Conservation (phyloP, 1,140 invertebrate species). For the Zelostemma sp. region DNA sequence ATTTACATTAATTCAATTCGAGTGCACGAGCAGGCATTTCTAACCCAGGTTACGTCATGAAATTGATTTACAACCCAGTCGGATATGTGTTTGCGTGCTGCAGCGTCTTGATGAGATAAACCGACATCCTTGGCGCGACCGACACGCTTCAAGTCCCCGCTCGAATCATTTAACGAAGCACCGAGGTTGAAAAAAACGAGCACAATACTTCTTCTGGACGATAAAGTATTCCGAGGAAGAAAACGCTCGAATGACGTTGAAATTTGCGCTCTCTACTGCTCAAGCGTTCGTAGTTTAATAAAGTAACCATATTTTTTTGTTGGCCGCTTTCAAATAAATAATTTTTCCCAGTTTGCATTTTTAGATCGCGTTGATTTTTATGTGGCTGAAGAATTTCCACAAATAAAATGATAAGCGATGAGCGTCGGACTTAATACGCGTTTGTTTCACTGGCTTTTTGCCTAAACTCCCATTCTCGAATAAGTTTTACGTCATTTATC, state of each 20-base stretch:
- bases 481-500: neutral
- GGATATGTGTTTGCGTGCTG: neutral
- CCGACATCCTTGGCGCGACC: slow-evolving; percentile 4
- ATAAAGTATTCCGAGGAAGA: slow-evolving; percentile 2
- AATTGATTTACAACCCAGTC: neutral
- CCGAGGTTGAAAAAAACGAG: slow-evolving; percentile 10
- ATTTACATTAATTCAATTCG: neutral
- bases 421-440: slow-evolving; percentile 21
- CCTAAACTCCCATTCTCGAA: too few relatives aligned
- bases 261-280: neutral
- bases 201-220: slow-evolving; percentile 10
- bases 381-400: too few relatives aligned
- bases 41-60: neutral
- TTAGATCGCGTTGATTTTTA: too few relatives aligned
- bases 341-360: too few relatives aligned
- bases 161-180: slow-evolving; percentile 11
- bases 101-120: slow-evolving; percentile 12
- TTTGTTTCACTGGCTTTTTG: slow-evolving; percentile 2
- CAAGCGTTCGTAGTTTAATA: neutral
- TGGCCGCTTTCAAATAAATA: too few relatives aligned
- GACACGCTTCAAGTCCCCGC: neutral
- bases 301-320: slow-evolving; percentile 5
- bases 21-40: neutral
- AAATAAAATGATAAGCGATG: slow-evolving; percentile 55
- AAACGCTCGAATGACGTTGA: neutral